A percentile compares a stretch with the other conserved stretches of the same genome.
Conservation (phyloP, 2,888 invertebrate genomes). For the Spodoptera littoralis region DNA sequence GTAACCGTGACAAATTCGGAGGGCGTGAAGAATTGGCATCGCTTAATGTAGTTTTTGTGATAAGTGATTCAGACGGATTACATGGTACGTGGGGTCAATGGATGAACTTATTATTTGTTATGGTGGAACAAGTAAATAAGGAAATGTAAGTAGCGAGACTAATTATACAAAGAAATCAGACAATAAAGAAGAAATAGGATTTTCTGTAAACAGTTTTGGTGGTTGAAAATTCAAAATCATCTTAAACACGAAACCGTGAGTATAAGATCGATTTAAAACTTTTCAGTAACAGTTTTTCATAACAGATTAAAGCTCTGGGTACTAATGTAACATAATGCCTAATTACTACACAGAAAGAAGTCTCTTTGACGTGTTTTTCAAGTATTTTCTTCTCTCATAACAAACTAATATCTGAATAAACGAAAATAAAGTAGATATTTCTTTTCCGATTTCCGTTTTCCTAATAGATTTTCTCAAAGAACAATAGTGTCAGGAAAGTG, state of each 20-base stretch:
- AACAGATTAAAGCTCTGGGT: no score
- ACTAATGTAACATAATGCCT: no score
- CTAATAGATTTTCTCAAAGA: conserved; percentile 24
- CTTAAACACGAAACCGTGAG: no score
- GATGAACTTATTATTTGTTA: conserved; percentile 18
- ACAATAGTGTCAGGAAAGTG: conserved; percentile 60
- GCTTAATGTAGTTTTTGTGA: conserved; percentile 51
- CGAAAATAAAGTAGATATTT: not conserved
- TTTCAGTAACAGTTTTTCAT: no score
- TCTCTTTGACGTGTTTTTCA: no score
- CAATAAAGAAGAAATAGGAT: not conserved
- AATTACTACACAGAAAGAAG: no score
- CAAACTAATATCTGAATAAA: no score
- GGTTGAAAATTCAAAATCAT: no score
- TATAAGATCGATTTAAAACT: no score
- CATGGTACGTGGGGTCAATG: conserved; percentile 25
- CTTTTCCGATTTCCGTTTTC: conserved; percentile 3
- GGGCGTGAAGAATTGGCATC: conserved; percentile 40
- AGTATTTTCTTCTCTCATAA: no score
- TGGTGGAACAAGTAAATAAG: conserved; percentile 4
- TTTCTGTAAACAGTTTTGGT: no score
- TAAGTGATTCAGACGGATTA: conserved; percentile 39
- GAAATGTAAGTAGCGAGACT: no score
- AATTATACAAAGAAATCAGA: not conserved
- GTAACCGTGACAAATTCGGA: conserved; percentile 46